phyloP scores from a whole-genome alignment of 2,888 invertebrate species.

The Lapara coniferarum region DNA sequence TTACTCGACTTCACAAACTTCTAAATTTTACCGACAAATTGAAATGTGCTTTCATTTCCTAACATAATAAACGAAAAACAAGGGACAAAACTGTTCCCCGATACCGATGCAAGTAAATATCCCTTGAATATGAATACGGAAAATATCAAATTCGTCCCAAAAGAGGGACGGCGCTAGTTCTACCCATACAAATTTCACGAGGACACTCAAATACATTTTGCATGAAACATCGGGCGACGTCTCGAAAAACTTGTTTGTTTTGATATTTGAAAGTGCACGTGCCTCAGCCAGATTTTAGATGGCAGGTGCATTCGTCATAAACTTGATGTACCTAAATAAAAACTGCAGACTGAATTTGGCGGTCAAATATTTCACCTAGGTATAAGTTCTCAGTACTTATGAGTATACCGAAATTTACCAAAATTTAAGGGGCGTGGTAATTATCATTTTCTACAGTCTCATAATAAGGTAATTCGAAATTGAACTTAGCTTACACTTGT shows the following conservation, averaged over 20 bases:
- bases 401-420: too few species aligned
- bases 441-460: too few species aligned
- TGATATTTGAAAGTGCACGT: constrained; percentile 45
- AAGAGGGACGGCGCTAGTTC: constrained; percentile 45
- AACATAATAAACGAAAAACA: constrained; percentile 40
- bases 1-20: neutral
- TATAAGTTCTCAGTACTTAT: too few species aligned
- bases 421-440: too few species aligned
- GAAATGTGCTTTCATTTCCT: constrained; percentile 23
- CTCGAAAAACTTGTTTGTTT: constrained; percentile 45
- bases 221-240: constrained; percentile 57
- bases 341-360: neutral
- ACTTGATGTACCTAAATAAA: constrained; percentile 15
- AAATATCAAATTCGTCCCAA: constrained; percentile 57
- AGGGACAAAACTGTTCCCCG: constrained; percentile 23
- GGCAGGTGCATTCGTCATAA: constrained; percentile 10
- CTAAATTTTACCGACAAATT: constrained; percentile 10
- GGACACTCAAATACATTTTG: constrained; percentile 71
- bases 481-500: too few species aligned
- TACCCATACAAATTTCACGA: constrained; percentile 64
- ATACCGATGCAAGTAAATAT: constrained; percentile 28
- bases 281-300: constrained; percentile 5
- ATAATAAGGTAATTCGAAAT: too few species aligned
- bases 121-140: constrained; percentile 46
- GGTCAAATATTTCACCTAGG: neutral